Evolutionary conservation across 2,113 vertebrate genomes (phyloP), one percentile per base, ranked within the genome.

Genomic region (Syrrhaptes paradoxus): DNA sequence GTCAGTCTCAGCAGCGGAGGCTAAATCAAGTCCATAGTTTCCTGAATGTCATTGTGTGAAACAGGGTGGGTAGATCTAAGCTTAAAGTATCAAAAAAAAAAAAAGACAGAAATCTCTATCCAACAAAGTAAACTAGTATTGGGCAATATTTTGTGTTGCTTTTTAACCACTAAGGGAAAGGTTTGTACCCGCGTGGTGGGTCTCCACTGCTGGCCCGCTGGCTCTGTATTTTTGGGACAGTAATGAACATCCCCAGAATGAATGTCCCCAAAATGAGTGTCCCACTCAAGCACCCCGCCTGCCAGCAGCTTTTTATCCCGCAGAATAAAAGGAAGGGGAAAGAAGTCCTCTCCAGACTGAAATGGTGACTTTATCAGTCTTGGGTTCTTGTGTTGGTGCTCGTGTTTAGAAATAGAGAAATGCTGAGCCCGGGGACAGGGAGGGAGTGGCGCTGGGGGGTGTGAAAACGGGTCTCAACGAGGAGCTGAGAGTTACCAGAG

Each of bases 361-460:
- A 45, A 38, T 25, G 1, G 0, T 11, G 21, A 9, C 16, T 58
- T 58, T 25, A 21, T 32, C 17, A 32, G 6, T 79, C 59, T 52
- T 46, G 32, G 16, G 8, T 2, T 36, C 31, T 32, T 14, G 21
- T 26, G 58, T 46, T 25, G 51, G 58, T 51, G 18, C 63, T 84
- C 3, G 1, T 32, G 20, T 34, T 49, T 57, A 36, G 51, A 41
- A 46, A 34, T 13, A 13, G 25, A 57, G 25, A 17, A 49, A 31
- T 34, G 3, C 22, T 16, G 34, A 32, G 48, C 1, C 2, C 29
- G 9, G 85, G 16, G 6, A n/a, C 11, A 7, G 49, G 25, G 8
- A 3, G n/a, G 5, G 13, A 13, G 31, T 32, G 17, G 15, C 0
- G 1, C 10, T 19, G 51, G 45, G n/a, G 4, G 5, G 1, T 7